These are phyloP conservation scores for Amblyornis subalaris DNA, from an alignment of 2,113 vertebrate species.

Conservation along the genomic window DNA sequence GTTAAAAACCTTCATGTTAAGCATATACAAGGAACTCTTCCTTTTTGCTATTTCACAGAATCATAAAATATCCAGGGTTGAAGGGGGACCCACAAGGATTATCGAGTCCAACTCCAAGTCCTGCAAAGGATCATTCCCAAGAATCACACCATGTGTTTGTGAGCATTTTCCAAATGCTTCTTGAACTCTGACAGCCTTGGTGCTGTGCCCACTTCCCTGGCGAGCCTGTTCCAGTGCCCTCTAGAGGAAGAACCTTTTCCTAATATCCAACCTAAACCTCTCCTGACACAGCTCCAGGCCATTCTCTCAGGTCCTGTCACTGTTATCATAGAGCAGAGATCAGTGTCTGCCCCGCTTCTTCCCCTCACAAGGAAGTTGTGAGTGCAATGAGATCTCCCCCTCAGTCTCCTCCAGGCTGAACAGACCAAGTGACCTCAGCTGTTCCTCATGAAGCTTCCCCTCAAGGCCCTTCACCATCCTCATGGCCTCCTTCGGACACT, in stretches of 20 bases:
- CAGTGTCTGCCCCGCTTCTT: not conserved
- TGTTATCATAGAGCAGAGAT: not conserved
- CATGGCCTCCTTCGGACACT: not conserved
- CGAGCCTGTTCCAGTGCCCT: not conserved
- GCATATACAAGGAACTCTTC: not conserved
- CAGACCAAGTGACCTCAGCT: not conserved
- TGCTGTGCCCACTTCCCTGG: not conserved
- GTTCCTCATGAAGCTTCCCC: rapidly evolving
- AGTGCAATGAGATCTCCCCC: not conserved
- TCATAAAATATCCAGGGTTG: not conserved
- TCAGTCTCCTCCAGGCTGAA: not conserved
- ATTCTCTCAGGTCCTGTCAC: not conserved
- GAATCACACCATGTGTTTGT: not conserved
- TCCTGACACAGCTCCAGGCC: not conserved
- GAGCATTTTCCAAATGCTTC: not conserved
- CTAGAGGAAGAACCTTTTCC: not conserved
- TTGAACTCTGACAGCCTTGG: not conserved
- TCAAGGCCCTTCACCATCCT: not conserved
- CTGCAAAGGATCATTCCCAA: not conserved
- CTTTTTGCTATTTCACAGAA: not conserved
- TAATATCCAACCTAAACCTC: not conserved
- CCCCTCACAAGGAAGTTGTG: not conserved
- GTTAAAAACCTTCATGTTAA: not conserved
- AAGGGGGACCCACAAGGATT: not conserved
- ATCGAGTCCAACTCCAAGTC: not conserved